Percentiles rank a stretch among this genome's conserved stretches.
phyloP scores from a whole-genome alignment of 2,888 invertebrate genomes.

The Lamellibrachia satsuma region DNA sequence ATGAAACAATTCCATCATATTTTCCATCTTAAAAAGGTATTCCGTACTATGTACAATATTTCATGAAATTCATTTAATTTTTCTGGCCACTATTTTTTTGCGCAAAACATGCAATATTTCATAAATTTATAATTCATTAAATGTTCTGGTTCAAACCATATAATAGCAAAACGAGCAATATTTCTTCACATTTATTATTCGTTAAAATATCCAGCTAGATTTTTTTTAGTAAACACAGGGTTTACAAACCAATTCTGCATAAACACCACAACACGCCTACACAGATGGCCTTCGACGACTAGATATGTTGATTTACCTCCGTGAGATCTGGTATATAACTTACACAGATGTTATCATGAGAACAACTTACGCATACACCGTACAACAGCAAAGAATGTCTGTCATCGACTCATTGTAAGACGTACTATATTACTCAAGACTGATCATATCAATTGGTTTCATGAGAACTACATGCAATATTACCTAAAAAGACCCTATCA shows the following conservation, averaged over 20 bases:
- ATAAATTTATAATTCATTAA: background rate
- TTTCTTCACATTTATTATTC: background rate
- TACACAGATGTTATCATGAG: background rate
- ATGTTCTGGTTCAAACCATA: background rate
- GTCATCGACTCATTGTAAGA: background rate
- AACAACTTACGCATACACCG: background rate
- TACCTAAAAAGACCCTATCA: background rate
- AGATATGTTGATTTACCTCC: background rate
- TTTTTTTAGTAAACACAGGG: background rate
- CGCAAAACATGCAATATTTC: background rate
- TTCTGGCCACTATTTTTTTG: background rate
- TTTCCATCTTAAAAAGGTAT: background rate
- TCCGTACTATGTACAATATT: background rate
- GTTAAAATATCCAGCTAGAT: background rate
- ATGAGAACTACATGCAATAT: background rate
- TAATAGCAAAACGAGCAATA: background rate
- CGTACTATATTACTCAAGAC: background rate
- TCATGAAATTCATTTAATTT: background rate
- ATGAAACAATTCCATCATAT: background rate
- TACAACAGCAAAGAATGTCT: background rate
- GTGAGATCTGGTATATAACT: background rate
- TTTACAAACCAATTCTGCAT: no score
- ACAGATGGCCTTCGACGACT: background rate
- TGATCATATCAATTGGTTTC: background rate
- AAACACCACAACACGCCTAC: background rate